A percentile compares a stretch with the other conserved stretches of the same genome.
These are phyloP conservation scores for Lipotes vexillifer DNA, from an alignment of 2,113 vertebrate genomes.

Conservation along the genomic window DNA sequence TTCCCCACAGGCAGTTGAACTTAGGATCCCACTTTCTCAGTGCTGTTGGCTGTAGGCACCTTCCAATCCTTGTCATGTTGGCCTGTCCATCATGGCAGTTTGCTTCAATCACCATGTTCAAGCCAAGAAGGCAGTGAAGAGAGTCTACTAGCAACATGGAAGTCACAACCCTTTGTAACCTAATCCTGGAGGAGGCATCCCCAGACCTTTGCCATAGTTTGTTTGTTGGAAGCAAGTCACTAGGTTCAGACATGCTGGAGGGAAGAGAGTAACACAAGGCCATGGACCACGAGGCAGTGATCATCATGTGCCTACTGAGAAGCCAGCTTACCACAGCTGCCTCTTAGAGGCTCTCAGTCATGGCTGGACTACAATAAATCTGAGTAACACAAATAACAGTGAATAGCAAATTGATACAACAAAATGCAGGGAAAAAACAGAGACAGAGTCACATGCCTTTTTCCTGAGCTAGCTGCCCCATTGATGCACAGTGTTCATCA, in stretches of 20 bases:
- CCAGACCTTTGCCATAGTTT: not conserved
- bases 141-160: not conserved
- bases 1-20: not conserved
- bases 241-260: not conserved
- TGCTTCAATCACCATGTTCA: not conserved
- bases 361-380: not conserved
- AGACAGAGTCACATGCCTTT: not conserved
- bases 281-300: accelerated
- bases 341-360: not conserved
- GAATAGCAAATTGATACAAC: not conserved
- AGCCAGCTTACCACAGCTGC: not conserved
- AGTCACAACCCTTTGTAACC: not conserved
- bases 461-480: not conserved
- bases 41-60: not conserved
- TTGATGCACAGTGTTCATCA: not conserved
- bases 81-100: not conserved
- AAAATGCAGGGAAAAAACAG: not conserved
- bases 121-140: not conserved
- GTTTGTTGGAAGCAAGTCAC: not conserved
- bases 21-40: not conserved
- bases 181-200: not conserved
- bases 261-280: not conserved
- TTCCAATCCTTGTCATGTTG: not conserved
- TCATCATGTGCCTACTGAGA: accelerated
- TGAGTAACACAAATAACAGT: not conserved